phyloP scores from a whole-genome alignment of 2,888 invertebrate species.

The Microctonus hyperodae region DNA sequence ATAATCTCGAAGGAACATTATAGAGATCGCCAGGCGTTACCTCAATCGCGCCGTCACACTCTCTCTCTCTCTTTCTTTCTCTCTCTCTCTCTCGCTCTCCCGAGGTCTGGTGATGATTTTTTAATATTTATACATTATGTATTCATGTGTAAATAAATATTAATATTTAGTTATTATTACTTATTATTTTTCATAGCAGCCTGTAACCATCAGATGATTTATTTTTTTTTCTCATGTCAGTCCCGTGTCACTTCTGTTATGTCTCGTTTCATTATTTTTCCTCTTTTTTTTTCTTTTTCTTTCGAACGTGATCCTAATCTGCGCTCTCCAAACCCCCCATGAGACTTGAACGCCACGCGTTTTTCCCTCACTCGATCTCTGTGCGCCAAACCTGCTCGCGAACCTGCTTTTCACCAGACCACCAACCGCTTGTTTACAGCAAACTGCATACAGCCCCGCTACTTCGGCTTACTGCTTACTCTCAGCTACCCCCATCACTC shows the following conservation, averaged over 20 bases:
- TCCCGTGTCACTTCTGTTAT: neutral
- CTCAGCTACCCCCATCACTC: slow-evolving; percentile 62
- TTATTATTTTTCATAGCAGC: slow-evolving; percentile 2
- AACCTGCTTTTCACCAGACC: slow-evolving; percentile 52
- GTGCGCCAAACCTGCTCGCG: slow-evolving; percentile 39
- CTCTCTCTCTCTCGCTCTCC: neutral
- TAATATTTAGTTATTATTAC: neutral
- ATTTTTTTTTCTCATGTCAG: neutral
- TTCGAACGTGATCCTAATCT: neutral
- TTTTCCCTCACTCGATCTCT: slow-evolving; percentile 31
- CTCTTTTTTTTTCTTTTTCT: neutral
- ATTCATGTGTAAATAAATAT: neutral
- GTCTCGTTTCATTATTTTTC: neutral
- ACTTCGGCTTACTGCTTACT: slow-evolving; percentile 61
- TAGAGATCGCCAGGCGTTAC: slow-evolving; percentile 7
- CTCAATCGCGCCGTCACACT: slow-evolving; percentile 28
- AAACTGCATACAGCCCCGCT: slow-evolving; percentile 61
- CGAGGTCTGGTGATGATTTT: slow-evolving; percentile 15
- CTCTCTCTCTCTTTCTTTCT: neutral
- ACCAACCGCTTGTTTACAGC: slow-evolving; percentile 55
- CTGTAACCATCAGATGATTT: neutral
- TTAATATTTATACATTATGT: neutral
- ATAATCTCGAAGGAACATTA: slow-evolving; percentile 2
- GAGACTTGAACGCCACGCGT: slow-evolving; percentile 42
- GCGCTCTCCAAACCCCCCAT: slow-evolving; percentile 24